Conservation (phyloP, 1,140 invertebrate species). For the Archegozetes longisetosus region DNA sequence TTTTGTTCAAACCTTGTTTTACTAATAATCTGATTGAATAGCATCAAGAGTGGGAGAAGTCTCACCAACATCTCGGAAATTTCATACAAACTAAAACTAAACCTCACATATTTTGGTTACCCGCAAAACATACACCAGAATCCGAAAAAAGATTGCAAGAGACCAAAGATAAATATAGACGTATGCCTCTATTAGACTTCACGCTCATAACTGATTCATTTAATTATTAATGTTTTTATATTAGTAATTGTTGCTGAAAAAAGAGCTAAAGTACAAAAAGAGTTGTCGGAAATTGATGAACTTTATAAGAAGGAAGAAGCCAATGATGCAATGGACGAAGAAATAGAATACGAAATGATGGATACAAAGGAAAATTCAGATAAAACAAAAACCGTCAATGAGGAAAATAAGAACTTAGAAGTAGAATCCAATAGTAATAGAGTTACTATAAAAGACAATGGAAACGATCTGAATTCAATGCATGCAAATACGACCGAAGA, state of each 20-base stretch:
- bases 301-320: conserved; percentile 25
- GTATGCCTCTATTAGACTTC: conserved; percentile 29
- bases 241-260: conserved; percentile 34
- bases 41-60: conserved; percentile 64
- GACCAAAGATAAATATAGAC: conserved; percentile 39
- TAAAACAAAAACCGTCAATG: conserved; percentile 18
- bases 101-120: conserved; percentile 71
- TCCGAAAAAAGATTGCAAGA: conserved; percentile 38
- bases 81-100: conserved; percentile 75
- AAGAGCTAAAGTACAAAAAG: conserved; percentile 33
- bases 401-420: neutral
- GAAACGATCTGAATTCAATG: neutral
- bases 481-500: neutral
- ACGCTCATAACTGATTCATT: neutral
- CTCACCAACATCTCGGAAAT: conserved; percentile 53
- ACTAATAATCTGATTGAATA: conserved; percentile 25
- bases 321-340: conserved; percentile 17
- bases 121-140: conserved; percentile 46
- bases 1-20: conserved; percentile 4
- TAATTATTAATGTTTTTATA: conserved; percentile 17
- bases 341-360: neutral
- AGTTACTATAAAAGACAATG: neutral
- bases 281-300: conserved; percentile 27
- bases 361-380: conserved; percentile 8
- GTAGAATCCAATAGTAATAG: neutral